Evolutionary conservation across 2,888 invertebrate genomes (phyloP), one percentile per base, ranked within the genome.

Genomic region (Operophtera brumata): DNA sequence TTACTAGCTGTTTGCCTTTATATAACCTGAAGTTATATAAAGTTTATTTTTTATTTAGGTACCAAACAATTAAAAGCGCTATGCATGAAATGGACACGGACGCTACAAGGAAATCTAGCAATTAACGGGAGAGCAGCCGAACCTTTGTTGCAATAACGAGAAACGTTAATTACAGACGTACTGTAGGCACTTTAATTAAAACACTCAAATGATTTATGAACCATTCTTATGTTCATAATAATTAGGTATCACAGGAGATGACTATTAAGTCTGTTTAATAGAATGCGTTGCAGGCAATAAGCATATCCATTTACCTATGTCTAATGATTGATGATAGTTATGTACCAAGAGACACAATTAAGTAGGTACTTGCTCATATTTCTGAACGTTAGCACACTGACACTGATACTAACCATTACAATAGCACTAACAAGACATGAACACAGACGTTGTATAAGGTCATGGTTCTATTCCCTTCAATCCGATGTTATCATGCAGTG

Each of bases 401-500:
- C 66, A 55, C 62, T 61, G 57, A 61, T 59, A 69, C 64, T 63
- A 66, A 66, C 66, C 65, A 74, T 66, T 63, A 80, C 80, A 81
- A 80, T 78, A 66, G 77, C 69, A 69, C 77, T 82, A 82, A 83
- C 80, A 77, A 80, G 77, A 77, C 65, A 64, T 73, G 73, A 71
- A 76, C 76, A 75, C 69, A 71, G 68, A 52, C 52, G 47, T 69
- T 70, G 65, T 67, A 65, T 65, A 66, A 71, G 75, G 72, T 75
- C 78, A 78, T 71, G 74, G 72, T 74, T 72, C 66, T 69, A 69
- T 73, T 75, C 66, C 67, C 64, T 70, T 70, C 71, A 69, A 69
- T 73, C 67, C 68, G 68, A 73, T 69, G 61, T 53, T 70, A 72
- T 72, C 67, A 60, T 59, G 59, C 57, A 63, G 41, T 59, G 68